Evolutionary conservation across 2,797 vertebrate species (phyloP).

Genomic region (Spea hammondii): DNA sequence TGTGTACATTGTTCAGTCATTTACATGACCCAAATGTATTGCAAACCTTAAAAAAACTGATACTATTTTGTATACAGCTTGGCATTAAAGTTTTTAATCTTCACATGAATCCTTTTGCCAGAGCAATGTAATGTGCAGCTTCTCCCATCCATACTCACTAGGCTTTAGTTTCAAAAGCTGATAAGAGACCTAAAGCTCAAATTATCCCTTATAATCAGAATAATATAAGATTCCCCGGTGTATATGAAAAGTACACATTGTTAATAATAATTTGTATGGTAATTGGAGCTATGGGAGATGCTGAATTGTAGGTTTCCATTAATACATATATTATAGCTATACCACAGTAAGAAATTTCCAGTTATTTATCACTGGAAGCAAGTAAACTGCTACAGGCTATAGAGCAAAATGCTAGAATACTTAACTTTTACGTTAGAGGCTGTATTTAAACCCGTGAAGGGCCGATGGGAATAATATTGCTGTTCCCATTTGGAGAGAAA

Average conservation of each 20-base stretch:
- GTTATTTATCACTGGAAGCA: not conserved
- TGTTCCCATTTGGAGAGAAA: too few relatives aligned
- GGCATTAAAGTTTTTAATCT: too few relatives aligned
- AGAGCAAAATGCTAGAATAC: not conserved
- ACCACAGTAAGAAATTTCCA: not conserved
- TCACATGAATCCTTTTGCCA: too few relatives aligned
- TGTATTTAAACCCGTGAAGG: not conserved
- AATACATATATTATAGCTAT: not conserved
- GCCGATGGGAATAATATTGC: too few relatives aligned
- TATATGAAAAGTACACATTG: not conserved
- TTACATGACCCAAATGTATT: too few relatives aligned
- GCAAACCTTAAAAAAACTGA: too few relatives aligned
- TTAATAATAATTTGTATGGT: not conserved
- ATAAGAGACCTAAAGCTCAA: conserved; percentile 23
- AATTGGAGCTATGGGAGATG: not conserved
- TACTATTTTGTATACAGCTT: not conserved
- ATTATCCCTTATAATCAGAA: not conserved
- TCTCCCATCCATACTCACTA: too few relatives aligned
- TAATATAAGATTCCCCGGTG: not conserved
- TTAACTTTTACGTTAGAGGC: not conserved
- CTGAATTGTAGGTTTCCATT: not conserved
- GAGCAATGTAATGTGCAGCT: too few relatives aligned
- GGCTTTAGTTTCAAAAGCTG: too few relatives aligned
- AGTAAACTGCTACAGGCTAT: not conserved
- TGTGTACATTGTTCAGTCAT: too few relatives aligned